These are phyloP conservation scores for Rotaria magnacalcarata DNA, from an alignment of 2,888 invertebrate genomes.

Conservation along the genomic window DNA sequence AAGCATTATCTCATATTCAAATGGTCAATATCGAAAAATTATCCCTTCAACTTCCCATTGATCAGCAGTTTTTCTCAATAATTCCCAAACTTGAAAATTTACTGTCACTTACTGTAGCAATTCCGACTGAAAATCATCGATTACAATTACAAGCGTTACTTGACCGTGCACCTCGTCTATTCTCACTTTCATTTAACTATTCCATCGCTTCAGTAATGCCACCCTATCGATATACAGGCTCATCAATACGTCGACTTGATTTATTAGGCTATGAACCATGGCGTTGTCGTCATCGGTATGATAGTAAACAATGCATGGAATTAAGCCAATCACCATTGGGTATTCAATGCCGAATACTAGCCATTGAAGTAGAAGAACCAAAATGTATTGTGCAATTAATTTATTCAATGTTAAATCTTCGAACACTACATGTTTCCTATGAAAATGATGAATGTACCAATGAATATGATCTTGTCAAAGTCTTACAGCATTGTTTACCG, in stretches of 20 bases:
- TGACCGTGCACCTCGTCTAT: neutral
- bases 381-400: neutral
- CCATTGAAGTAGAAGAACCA: neutral
- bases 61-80: no score
- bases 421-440: neutral
- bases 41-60: no score
- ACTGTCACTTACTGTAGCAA: no score
- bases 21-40: no score
- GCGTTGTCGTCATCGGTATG: neutral
- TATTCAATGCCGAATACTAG: neutral
- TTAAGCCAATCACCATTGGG: neutral
- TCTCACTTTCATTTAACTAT: neutral
- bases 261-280: neutral
- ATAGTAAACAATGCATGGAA: neutral
- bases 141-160: no score
- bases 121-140: no score
- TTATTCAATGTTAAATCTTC: neutral
- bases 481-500: neutral
- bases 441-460: neutral
- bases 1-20: no score
- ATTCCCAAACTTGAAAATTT: no score
- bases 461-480: neutral
- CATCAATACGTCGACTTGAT: neutral
- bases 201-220: neutral
- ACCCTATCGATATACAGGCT: neutral